Conservation (phyloP, 2,888 invertebrate genomes). For the Chrysopilus asiliformis region DNA sequence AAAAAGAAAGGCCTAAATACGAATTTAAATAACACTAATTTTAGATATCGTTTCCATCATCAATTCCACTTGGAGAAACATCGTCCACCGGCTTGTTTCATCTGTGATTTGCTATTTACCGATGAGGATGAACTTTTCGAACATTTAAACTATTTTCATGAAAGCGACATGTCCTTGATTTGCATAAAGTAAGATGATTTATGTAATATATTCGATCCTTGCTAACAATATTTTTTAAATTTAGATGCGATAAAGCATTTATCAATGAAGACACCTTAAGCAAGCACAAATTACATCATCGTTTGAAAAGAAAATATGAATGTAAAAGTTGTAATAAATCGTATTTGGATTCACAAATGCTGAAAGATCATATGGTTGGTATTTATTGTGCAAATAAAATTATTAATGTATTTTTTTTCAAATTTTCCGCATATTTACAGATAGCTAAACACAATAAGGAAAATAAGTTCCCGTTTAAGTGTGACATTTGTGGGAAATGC, state of each 20-base stretch:
- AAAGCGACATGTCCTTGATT: conserved; percentile 19
- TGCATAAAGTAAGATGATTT: conserved; percentile 20
- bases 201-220: neutral
- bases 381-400: too few relatives aligned
- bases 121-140: conserved; percentile 29
- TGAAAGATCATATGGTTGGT: conserved; percentile 11
- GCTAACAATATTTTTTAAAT: too few relatives aligned
- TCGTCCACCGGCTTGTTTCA: conserved; percentile 27
- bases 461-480: conserved; percentile 17
- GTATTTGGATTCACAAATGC: conserved; percentile 13
- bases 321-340: conserved; percentile 19
- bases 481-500: conserved; percentile 21
- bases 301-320: conserved; percentile 15
- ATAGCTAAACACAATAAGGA: conserved; percentile 12
- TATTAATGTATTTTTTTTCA: too few relatives aligned
- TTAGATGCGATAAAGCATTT: conserved; percentile 28
- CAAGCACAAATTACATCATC: conserved; percentile 20
- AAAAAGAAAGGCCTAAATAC: too few relatives aligned
- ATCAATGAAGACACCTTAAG: conserved; percentile 15
- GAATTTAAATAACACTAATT: too few relatives aligned
- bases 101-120: conserved; percentile 24
- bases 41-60: conserved; percentile 30
- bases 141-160: conserved; percentile 29
- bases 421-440: too few relatives aligned
- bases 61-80: conserved; percentile 30